A percentile compares a stretch with the other conserved stretches of the same genome.
Conservation (phyloP, 1,140 invertebrate species). For the Zaprionus kolodkinae region DNA sequence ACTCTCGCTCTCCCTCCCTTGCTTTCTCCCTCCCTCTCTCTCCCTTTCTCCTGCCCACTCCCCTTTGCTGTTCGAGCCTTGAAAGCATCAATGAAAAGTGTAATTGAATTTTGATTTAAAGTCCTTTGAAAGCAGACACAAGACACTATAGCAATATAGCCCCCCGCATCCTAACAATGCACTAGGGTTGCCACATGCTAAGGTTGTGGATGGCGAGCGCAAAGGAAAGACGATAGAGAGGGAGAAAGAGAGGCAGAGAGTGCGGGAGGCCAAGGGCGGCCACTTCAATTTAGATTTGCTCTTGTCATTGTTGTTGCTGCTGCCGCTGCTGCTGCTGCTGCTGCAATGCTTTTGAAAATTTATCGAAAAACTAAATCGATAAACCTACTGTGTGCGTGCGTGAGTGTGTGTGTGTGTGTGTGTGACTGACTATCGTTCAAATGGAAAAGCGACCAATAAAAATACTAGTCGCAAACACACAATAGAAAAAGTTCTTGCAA, state of each 20-base stretch:
- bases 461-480: conserved; percentile 57
- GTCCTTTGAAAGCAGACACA: conserved; percentile 74
- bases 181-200: conserved; percentile 35
- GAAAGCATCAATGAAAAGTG: conserved; percentile 63
- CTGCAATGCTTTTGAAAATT: conserved; percentile 38
- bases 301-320: conserved; percentile 28
- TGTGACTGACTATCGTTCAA: conserved; percentile 17
- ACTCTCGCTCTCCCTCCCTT: neutral
- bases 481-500: conserved; percentile 73
- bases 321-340: conserved; percentile 34
- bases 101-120: conserved; percentile 81
- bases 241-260: neutral
- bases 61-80: conserved; percentile 46
- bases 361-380: conserved; percentile 68
- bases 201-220: neutral
- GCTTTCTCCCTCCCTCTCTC: neutral
- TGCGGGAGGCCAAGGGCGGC: conserved; percentile 7
- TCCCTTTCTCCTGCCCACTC: neutral
- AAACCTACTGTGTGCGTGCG: conserved; percentile 30
- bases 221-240: too few species aligned
- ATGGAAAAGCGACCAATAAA: conserved; percentile 62
- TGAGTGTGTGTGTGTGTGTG: conserved; percentile 9
- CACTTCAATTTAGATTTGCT: conserved; percentile 38
- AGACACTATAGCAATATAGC: conserved; percentile 18
- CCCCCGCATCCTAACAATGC: conserved; percentile 8